These are phyloP conservation scores for Antechinus stuartii DNA, from an alignment of 2,113 vertebrate genomes.

Conservation along the genomic window DNA sequence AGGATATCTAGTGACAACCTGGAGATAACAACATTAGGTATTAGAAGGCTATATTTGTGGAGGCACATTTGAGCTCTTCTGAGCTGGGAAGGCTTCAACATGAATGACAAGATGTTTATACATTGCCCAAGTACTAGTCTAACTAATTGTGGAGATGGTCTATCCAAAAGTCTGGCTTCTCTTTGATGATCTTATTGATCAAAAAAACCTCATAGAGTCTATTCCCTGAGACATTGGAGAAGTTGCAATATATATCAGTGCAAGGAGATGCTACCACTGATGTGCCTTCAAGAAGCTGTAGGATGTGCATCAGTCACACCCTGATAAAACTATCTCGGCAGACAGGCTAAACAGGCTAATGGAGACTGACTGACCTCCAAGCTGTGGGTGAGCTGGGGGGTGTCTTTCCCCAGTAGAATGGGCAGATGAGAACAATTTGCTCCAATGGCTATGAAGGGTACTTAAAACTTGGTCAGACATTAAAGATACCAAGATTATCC, in stretches of 20 bases:
- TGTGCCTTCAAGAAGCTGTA: background rate
- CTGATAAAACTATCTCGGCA: background rate
- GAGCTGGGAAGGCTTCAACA: background rate
- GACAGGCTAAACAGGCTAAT: background rate
- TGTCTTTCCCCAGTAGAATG: background rate
- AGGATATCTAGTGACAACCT: background rate
- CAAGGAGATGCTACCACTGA: background rate
- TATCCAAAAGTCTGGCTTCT: background rate
- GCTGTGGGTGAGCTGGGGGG: background rate
- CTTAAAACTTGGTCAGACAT: background rate
- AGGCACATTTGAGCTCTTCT: background rate
- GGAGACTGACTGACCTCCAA: background rate
- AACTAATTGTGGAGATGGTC: background rate
- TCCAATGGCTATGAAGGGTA: background rate
- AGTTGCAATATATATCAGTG: background rate
- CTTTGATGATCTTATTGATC: background rate
- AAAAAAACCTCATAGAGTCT: background rate
- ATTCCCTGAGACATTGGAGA: background rate
- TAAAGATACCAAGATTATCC: background rate
- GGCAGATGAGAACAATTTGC: background rate
- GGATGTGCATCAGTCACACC: too few species aligned
- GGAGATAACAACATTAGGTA: background rate
- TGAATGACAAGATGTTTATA: background rate
- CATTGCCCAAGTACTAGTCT: background rate
- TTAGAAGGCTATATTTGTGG: background rate